Percentiles rank a stretch among this genome's conserved stretches.
These are phyloP conservation scores for Takifugu bimaculatus DNA, from an alignment of 2,113 vertebrate species.

Conservation along the genomic window DNA sequence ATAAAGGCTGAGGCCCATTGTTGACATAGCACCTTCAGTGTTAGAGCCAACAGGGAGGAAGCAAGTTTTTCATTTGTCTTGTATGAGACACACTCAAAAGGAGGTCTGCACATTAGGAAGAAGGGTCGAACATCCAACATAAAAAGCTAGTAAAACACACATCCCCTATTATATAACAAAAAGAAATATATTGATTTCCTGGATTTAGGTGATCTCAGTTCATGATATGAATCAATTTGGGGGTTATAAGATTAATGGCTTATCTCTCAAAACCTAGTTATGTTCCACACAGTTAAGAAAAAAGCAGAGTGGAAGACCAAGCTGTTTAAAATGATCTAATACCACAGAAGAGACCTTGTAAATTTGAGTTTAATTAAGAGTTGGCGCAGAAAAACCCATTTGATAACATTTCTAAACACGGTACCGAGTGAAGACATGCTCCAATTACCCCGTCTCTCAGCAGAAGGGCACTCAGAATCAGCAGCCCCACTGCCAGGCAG, in stretches of 20 bases:
- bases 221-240: no score
- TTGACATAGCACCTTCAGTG: constrained; percentile 56
- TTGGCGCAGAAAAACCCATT: constrained; percentile 12
- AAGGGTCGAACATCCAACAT: not conserved
- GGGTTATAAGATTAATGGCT: constrained; percentile 10
- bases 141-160: no score
- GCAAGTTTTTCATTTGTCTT: constrained; percentile 44
- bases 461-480: constrained; percentile 39
- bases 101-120: constrained; percentile 4
- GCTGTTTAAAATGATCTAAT: constrained; percentile 31
- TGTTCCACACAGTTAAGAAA: constrained; percentile 20
- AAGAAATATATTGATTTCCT: no score
- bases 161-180: no score
- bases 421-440: constrained; percentile 35
- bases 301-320: constrained; percentile 2
- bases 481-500: constrained; percentile 17
- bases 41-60: constrained; percentile 39
- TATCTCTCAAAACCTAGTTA: not conserved
- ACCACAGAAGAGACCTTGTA: constrained; percentile 6
- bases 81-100: constrained; percentile 9
- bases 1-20: constrained; percentile 58
- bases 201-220: no score
- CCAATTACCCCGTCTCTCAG: constrained; percentile 45
- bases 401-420: constrained; percentile 50
- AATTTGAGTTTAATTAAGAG: constrained; percentile 23